Evolutionary conservation across 2,113 vertebrate species (phyloP), one percentile per base, ranked within the genome.

Genomic region (Panthera leo): DNA sequence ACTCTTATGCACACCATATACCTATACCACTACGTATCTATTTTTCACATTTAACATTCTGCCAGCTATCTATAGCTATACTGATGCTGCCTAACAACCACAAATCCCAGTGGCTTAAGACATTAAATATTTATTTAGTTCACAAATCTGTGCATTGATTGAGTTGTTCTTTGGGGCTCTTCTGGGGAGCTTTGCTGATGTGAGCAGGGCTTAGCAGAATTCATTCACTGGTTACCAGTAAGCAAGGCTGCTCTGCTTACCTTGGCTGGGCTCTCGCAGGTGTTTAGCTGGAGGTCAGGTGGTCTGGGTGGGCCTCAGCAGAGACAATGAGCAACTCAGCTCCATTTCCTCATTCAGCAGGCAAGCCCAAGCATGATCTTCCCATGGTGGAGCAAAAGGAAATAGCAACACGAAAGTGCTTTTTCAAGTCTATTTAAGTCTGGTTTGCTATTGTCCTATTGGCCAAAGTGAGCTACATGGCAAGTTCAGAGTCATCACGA

Each of bases 61-160:
- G 34, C 76, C 42, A 16, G 14, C 63, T 89, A 67, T 13, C 31
- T 71, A 27, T 51, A 83, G 15, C 5, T 80, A n/a, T 63, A 88
- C 95, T 91, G 92, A 87, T 63, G 29, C 39, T 61, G 45, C 29
- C n/a, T 93, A 51, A 85, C 19, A 82, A 70, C 29, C 75, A 53
- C 48, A 91, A 58, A 68, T 84, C 16, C 5, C 45, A n/a, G 10
- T 45, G 7, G 18, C 12, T 93, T 82, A 78, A 73, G 84, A 29
- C 25, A 63, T 63, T 76, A 87, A 75, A 8, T 91, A 85, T 80
- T 61, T 95, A 91, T 63, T 95, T 97, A 85, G 65, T 31, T 84
- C 12, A 48, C 48, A 70, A 83, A 89, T 80, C 21, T 95, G 36
- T 75, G 48, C 11, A 36, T 71, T 82, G 55, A 29, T 16, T 45